A percentile compares a stretch with the other conserved stretches of the same genome.
These are phyloP conservation scores for Ophiothrix spiculata DNA, from an alignment of 35 echinoderm and acorn worm genomes.

Conservation along the genomic window DNA sequence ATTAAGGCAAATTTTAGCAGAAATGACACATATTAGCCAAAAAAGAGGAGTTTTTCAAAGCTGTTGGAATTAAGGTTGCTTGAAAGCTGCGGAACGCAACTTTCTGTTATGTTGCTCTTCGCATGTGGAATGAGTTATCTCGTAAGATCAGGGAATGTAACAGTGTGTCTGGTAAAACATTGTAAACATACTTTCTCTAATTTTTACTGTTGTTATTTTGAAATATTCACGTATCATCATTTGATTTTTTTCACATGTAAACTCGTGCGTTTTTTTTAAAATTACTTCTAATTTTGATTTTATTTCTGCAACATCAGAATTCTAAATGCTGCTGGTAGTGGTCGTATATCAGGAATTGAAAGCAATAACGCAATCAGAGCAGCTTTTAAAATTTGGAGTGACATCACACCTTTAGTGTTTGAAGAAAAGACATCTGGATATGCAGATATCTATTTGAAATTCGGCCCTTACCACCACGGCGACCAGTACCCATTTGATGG, in stretches of 20 bases:
- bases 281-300: background rate
- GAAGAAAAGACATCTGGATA: slow-evolving; percentile 27
- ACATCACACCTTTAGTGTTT: slow-evolving; percentile 65
- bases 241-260: background rate
- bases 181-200: background rate
- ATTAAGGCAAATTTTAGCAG: too few species aligned
- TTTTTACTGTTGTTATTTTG: background rate
- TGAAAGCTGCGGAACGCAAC: too few species aligned
- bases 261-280: background rate
- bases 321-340: slow-evolving; percentile 52
- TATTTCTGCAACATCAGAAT: slow-evolving; percentile 53
- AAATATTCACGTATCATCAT: background rate
- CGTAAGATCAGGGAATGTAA: too few species aligned
- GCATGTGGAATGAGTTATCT: too few species aligned
- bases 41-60: too few species aligned
- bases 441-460: slow-evolving; percentile 73
- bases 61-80: too few species aligned
- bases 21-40: too few species aligned
- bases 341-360: background rate
- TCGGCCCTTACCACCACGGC: slow-evolving; percentile 56
- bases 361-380: slow-evolving; percentile 51
- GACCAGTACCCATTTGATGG: slow-evolving; percentile 83
- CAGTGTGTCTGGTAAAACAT: too few species aligned
- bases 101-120: too few species aligned
- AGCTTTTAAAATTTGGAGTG: slow-evolving; percentile 74